Conservation (phyloP, 92 coral and sea anemone species). For the Virgularia gustaviana region DNA sequence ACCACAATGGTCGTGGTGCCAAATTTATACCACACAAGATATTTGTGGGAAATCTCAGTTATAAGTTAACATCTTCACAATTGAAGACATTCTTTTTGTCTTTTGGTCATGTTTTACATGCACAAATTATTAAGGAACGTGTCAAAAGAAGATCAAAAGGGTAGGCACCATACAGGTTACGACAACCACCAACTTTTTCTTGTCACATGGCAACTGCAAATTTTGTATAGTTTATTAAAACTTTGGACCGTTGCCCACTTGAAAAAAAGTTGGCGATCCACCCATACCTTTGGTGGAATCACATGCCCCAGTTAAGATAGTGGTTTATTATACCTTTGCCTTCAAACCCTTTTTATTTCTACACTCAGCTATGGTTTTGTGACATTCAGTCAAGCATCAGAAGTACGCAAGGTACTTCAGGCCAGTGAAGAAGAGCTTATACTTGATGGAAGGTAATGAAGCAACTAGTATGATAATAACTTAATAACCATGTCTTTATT, state of each 20-base stretch:
- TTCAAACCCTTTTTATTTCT: too few species aligned
- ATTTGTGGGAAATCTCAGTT: conserved; percentile 91
- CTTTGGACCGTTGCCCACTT: background rate
- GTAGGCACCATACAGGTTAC: conserved; percentile 49
- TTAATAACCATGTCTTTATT: background rate
- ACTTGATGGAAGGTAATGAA: conserved; percentile 67
- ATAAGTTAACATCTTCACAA: conserved; percentile 62
- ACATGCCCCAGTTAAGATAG: too few species aligned
- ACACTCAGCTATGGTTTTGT: conserved; percentile 98
- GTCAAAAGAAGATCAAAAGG: conserved; percentile 81
- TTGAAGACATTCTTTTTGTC: conserved; percentile 64
- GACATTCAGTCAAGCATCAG: conserved; percentile 76
- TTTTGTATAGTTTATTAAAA: conserved; percentile 5
- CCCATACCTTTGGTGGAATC: background rate
- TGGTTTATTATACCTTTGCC: too few species aligned
- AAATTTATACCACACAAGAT: conserved; percentile 52
- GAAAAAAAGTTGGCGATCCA: conserved; percentile 24
- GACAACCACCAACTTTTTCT: background rate
- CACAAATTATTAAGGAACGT: conserved; percentile 73
- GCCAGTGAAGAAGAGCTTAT: conserved; percentile 72
- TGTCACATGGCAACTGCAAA: too few species aligned
- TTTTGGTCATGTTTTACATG: conserved; percentile 79
- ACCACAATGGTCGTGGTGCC: background rate
- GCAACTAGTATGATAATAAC: background rate
- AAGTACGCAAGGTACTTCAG: conserved; percentile 73